Conservation (phyloP, 2,113 vertebrate species). For the Peromyscus maniculatus region DNA sequence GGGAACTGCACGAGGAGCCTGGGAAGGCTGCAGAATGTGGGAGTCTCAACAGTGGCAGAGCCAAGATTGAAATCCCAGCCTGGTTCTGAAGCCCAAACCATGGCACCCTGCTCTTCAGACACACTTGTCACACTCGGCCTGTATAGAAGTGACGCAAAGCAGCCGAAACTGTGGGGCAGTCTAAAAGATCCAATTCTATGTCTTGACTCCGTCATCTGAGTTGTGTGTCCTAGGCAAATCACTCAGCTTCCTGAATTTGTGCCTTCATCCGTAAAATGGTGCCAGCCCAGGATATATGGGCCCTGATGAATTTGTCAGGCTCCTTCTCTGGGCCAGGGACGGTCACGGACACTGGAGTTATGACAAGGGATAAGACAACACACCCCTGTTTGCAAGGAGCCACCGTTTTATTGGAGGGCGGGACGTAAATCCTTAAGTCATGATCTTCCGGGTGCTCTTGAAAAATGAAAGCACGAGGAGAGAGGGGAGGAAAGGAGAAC, state of each 20-base stretch:
- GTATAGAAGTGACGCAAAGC: not conserved
- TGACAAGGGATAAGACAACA: not conserved
- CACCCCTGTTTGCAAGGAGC: not conserved
- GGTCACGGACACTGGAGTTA: not conserved
- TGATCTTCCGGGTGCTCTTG: not conserved
- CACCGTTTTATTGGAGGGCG: not conserved
- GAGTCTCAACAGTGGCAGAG: not conserved
- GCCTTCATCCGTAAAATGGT: slow-evolving; percentile 2
- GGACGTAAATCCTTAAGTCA: not conserved
- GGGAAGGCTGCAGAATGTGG: not conserved
- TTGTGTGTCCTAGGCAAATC: not conserved
- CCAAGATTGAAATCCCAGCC: slow-evolving; percentile 23
- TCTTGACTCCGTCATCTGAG: not conserved
- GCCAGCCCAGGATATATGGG: not conserved
- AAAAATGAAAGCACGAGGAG: not conserved
- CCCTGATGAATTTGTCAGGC: not conserved
- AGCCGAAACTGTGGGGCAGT: not conserved
- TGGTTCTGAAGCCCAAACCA: not conserved
- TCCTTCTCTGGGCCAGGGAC: not conserved
- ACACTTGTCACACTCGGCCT: not conserved
- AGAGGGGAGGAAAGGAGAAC: not conserved
- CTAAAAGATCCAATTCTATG: not conserved
- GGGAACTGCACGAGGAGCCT: not conserved
- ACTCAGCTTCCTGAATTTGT: not conserved
- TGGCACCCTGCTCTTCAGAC: slow-evolving; percentile 9